These are phyloP conservation scores for Acanthurus lineatus DNA, from an alignment of 2,797 vertebrate species.

Conservation along the genomic window DNA sequence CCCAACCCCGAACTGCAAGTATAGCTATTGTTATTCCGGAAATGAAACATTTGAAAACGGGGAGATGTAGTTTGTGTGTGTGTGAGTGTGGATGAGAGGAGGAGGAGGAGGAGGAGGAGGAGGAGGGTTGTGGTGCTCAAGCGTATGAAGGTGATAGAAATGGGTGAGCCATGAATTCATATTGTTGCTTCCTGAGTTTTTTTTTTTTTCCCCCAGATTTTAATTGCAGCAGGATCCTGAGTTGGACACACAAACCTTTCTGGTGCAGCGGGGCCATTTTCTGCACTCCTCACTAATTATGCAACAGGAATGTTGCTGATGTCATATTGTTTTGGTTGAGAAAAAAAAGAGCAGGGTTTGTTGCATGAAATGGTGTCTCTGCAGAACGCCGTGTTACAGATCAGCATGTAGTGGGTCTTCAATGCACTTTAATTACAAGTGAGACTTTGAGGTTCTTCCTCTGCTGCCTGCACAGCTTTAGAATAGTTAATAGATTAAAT, in stretches of 20 bases:
- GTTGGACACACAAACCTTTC: conserved; percentile 27
- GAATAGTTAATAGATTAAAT: conserved; percentile 28
- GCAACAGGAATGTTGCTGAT: conserved; percentile 65
- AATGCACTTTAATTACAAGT: conserved; percentile 26
- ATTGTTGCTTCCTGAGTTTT: conserved; percentile 28
- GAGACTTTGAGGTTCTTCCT: conserved; percentile 16
- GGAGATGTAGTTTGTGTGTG: conserved; percentile 48
- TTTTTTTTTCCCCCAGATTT: conserved; percentile 30
- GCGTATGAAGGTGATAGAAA: conserved; percentile 27
- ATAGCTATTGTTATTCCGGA: conserved; percentile 52
- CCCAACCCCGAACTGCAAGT: conserved; percentile 48
- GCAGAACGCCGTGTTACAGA: conserved; percentile 18
- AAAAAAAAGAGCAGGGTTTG: conserved; percentile 1
- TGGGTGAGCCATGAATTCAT: conserved; percentile 25
- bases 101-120: conserved; percentile 1
- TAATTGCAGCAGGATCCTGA: conserved; percentile 14
- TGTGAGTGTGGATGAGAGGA: conserved; percentile 9
- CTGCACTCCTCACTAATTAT: conserved; percentile 64
- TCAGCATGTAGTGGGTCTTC: not conserved
- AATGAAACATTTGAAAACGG: conserved; percentile 50
- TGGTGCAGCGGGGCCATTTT: conserved; percentile 34
- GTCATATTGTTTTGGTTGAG: conserved; percentile 46
- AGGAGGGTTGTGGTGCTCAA: not conserved
- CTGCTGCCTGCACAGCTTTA: conserved; percentile 2
- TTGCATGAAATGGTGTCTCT: conserved; percentile 18